These are phyloP conservation scores for Eleginops maclovinus DNA, from an alignment of 2,113 vertebrate genomes.

Conservation along the genomic window DNA sequence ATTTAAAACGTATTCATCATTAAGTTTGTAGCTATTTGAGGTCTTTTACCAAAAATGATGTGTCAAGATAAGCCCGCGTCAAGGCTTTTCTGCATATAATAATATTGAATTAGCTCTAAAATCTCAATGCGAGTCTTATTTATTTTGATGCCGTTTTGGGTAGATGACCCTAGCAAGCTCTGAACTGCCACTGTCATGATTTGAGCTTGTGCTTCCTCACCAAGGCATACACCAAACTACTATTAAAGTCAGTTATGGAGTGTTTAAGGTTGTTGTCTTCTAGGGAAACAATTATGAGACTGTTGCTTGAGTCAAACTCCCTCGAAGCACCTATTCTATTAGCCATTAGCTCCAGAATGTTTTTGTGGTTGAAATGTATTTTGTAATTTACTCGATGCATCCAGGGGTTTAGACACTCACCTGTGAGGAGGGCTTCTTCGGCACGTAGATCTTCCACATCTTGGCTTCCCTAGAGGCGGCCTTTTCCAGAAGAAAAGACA, in stretches of 20 bases:
- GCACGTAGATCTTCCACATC: conserved; percentile 94
- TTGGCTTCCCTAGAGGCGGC: conserved; percentile 96
- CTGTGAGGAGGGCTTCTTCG: conserved; percentile 92
- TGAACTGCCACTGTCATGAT: too few species aligned
- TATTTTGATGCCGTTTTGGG: too few species aligned
- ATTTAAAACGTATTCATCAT: too few species aligned
- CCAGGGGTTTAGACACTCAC: conserved; percentile 74
- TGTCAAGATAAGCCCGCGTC: too few species aligned
- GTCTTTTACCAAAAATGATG: too few species aligned
- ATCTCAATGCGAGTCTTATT: too few species aligned
- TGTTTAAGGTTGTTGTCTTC: background rate
- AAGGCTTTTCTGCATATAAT: too few species aligned
- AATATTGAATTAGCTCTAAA: too few species aligned
- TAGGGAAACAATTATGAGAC: background rate
- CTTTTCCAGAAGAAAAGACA: conserved; percentile 95
- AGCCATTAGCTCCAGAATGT: background rate
- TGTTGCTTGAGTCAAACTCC: background rate
- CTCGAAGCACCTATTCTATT: background rate
- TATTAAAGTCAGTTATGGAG: background rate
- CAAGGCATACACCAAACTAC: background rate
- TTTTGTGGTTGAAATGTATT: background rate
- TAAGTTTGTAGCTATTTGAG: too few species aligned
- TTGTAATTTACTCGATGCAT: background rate
- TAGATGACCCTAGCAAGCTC: too few species aligned
- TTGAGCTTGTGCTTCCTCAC: too few species aligned